Percentiles rank a stretch among this genome's conserved stretches.
These are phyloP conservation scores for Aplysina aerophoba DNA, from an alignment of 37 sponge, comb jelly and placozoan genomes.

Conservation along the genomic window DNA sequence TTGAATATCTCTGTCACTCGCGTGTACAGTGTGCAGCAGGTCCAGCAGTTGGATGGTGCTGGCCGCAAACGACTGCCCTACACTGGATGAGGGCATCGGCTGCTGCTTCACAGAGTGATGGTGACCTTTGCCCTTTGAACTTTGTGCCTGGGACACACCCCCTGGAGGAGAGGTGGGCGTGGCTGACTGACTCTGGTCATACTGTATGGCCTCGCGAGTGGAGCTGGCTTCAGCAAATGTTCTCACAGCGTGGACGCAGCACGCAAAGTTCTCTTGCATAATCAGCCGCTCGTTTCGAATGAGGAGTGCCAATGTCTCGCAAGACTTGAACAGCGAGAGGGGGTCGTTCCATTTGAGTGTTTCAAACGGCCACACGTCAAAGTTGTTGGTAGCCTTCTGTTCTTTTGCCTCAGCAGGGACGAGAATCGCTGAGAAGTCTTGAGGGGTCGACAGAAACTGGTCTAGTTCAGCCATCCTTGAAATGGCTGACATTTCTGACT, in stretches of 20 bases:
- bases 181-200: constrained; percentile 18
- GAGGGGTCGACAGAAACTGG: too few species aligned
- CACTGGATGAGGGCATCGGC: not conserved
- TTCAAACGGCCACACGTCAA: constrained; percentile 22
- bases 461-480: too few species aligned
- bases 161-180: not conserved
- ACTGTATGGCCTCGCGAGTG: constrained; percentile 20
- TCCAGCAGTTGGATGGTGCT: constrained; percentile 73
- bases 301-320: constrained; percentile 45
- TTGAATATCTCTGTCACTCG: constrained; percentile 41
- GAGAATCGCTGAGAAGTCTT: too few species aligned
- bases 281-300: constrained; percentile 39
- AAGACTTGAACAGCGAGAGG: constrained; percentile 53
- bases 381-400: not conserved
- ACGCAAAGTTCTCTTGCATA: constrained; percentile 58
- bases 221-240: constrained; percentile 59
- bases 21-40: constrained; percentile 78
- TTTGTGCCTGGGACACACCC: not conserved
- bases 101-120: not conserved
- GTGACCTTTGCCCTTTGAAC: not conserved
- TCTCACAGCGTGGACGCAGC: constrained; percentile 62
- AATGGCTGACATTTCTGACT: too few species aligned
- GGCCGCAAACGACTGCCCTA: constrained; percentile 37
- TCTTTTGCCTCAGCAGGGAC: not conserved
- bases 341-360: constrained; percentile 1